Evolutionary conservation across 2,797 vertebrate genomes (phyloP).

Genomic region (Merluccius polli): DNA sequence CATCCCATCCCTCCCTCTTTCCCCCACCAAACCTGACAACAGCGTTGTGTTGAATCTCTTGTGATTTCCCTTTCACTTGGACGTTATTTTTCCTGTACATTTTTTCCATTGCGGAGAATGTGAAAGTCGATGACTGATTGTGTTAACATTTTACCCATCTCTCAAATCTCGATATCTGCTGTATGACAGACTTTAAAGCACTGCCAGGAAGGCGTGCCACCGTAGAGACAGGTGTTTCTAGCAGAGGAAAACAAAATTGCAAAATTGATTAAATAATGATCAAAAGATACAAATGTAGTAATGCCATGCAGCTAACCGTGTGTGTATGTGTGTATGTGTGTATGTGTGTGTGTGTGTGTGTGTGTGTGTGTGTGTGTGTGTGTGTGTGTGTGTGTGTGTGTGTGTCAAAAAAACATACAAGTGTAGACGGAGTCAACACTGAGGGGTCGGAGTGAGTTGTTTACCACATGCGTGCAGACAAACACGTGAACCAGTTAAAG

Average conservation of each 20-base stretch:
- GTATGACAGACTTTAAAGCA: constrained; percentile 36
- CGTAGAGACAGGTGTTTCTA: constrained; percentile 45
- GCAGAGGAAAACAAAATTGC: neutral
- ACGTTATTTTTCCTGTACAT: constrained; percentile 36
- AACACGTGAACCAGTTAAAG: neutral
- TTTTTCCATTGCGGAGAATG: constrained; percentile 52
- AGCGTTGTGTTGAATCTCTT: constrained; percentile 50
- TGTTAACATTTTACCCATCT: constrained; percentile 48
- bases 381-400: neutral
- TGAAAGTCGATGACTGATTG: constrained; percentile 61
- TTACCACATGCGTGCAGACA: neutral
- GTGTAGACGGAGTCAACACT: neutral
- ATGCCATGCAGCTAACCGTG: neutral
- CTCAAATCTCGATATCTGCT: constrained; percentile 56
- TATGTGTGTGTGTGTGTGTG: too few species aligned
- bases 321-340: too few species aligned
- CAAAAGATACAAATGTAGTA: neutral
- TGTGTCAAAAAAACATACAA: neutral
- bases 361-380: neutral
- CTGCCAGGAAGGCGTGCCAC: constrained; percentile 36
- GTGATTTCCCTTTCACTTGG: constrained; percentile 43
- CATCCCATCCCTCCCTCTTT: neutral
- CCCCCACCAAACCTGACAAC: constrained; percentile 51
- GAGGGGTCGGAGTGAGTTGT: neutral
- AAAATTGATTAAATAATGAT: neutral